These are phyloP conservation scores for Meloidogyne hapla DNA, from an alignment of 1,140 invertebrate species.

Conservation along the genomic window DNA sequence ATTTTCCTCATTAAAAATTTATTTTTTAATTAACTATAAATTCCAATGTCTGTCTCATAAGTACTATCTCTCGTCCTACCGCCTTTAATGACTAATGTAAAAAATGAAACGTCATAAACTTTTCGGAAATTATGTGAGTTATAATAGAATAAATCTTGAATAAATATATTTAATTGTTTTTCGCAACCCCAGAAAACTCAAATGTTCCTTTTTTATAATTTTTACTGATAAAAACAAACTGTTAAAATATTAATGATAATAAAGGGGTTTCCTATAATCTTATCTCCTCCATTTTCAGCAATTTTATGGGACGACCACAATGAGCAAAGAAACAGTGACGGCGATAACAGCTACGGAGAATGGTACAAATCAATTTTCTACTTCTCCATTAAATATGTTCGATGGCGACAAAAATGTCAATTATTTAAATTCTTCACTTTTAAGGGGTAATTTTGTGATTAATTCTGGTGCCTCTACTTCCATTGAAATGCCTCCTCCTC, in stretches of 20 bases:
- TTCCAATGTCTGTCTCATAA: too few relatives aligned
- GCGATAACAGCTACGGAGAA: background rate
- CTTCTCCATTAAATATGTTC: background rate
- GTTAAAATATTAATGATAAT: background rate
- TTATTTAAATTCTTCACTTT: background rate
- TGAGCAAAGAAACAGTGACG: background rate
- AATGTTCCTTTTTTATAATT: too few relatives aligned
- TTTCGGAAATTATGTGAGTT: too few relatives aligned
- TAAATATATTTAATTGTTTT: too few relatives aligned
- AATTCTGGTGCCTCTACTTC: background rate
- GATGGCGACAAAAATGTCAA: background rate
- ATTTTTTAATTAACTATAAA: too few relatives aligned
- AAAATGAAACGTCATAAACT: too few relatives aligned
- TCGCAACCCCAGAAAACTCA: too few relatives aligned
- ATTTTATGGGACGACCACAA: background rate
- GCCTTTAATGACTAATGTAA: too few relatives aligned
- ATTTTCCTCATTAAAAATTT: too few relatives aligned
- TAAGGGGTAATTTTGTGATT: background rate
- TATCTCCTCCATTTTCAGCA: background rate
- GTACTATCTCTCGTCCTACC: too few relatives aligned
- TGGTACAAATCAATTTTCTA: background rate
- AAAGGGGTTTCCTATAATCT: background rate
- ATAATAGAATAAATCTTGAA: too few relatives aligned
- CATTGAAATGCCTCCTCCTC: background rate
- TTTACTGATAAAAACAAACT: background rate